Conservation (phyloP, 2,113 vertebrate species). For the Lepisosteus osseus region DNA sequence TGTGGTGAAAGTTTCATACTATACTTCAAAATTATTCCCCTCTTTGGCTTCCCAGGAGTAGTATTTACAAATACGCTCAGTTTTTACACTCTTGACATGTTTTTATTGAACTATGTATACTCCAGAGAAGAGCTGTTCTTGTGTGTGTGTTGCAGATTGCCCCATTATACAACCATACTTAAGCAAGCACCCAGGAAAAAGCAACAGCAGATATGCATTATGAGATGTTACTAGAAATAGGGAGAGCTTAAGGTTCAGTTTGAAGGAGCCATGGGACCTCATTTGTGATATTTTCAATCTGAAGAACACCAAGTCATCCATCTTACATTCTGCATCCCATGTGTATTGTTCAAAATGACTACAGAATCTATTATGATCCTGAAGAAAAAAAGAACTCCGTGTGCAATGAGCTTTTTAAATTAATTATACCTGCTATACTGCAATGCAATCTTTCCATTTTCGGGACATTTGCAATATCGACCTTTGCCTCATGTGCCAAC, state of each 20-base stretch:
- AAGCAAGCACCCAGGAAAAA: background rate
- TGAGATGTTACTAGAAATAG: background rate
- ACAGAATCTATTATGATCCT: background rate
- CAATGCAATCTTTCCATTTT: no score
- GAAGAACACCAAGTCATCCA: background rate
- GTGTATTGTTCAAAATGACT: background rate
- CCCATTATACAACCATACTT: background rate
- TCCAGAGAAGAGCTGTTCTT: background rate
- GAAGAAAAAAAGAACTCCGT: background rate
- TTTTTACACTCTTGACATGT: no score
- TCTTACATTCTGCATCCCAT: background rate
- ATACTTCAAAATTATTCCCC: no score
- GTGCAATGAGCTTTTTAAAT: background rate
- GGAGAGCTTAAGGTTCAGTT: background rate
- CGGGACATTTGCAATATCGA: no score
- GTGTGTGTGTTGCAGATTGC: background rate
- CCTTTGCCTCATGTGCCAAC: no score
- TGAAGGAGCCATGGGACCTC: conserved; percentile 1
- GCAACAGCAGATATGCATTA: background rate
- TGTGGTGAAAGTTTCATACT: no score
- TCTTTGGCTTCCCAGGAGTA: no score
- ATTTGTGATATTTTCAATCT: conserved; percentile 7
- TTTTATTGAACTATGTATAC: no score
- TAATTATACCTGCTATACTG: background rate
- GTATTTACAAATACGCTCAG: no score